Conservation (phyloP, 2,113 vertebrate genomes). For the Anser brachyrhynchus region DNA sequence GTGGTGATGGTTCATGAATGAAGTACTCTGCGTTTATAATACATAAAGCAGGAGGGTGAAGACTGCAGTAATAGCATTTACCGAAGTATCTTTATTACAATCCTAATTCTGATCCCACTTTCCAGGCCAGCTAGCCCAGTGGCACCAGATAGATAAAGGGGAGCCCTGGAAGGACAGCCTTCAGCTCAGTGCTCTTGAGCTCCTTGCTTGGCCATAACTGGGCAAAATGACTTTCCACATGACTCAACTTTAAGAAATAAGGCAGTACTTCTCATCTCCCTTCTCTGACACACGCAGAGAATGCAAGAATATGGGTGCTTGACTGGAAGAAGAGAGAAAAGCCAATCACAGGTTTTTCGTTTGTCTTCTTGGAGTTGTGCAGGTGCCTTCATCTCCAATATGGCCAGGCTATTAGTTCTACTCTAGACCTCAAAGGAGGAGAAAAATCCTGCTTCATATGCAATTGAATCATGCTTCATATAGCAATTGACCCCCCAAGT, state of each 20-base stretch:
- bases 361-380: neutral
- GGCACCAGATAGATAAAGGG: neutral
- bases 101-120: neutral
- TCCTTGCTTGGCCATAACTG: neutral
- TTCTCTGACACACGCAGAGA: neutral
- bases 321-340: neutral
- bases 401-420: neutral
- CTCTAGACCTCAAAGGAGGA: neutral
- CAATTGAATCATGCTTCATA: neutral
- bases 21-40: neutral
- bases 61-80: neutral
- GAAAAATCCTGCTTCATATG: neutral
- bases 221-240: neutral
- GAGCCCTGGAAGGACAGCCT: neutral
- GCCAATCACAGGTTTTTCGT: neutral
- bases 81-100: neutral
- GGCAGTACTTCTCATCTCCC: neutral
- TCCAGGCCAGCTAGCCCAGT: neutral
- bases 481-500: neutral
- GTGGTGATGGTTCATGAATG: neutral
- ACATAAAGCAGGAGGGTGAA: neutral
- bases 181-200: neutral
- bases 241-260: neutral
- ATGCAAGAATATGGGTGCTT: neutral
- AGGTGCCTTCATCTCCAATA: neutral